These are phyloP conservation scores for Aleiodes alternator DNA, from an alignment of 2,888 invertebrate genomes.

Conservation along the genomic window DNA sequence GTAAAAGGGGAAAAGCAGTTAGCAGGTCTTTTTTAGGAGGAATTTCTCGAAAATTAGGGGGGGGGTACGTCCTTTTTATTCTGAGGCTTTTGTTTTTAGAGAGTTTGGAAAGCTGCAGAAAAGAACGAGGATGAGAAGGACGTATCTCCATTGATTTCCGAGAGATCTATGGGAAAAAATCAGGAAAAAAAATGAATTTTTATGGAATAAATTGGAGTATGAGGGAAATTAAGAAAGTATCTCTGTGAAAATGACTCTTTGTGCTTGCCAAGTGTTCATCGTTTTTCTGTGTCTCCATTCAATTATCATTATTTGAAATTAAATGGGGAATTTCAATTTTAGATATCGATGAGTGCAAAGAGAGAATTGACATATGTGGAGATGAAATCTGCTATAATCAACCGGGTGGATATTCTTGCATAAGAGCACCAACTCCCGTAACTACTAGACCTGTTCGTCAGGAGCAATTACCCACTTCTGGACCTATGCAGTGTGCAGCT, in stretches of 20 bases:
- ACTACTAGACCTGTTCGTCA: conserved; percentile 56
- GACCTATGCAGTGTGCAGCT: conserved; percentile 51
- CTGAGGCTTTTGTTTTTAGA: no score
- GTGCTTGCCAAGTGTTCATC: neutral
- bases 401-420: conserved; percentile 82
- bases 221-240: neutral
- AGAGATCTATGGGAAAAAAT: no score
- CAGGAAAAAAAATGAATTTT: no score
- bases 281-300: neutral
- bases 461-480: conserved; percentile 42
- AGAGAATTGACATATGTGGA: conserved; percentile 79
- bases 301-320: neutral
- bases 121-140: no score
- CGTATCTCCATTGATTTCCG: no score
- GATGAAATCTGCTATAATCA: conserved; percentile 82
- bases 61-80: no score
- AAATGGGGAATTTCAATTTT: conserved; percentile 43
- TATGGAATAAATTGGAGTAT: no score
- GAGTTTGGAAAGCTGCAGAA: no score
- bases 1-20: neutral
- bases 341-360: conserved; percentile 89
- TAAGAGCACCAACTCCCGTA: conserved; percentile 61
- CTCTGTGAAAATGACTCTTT: neutral
- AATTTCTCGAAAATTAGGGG: no score
- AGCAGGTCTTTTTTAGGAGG: no score